Conservation (phyloP, 2,797 vertebrate species). For the Intellagama lesueurii region DNA sequence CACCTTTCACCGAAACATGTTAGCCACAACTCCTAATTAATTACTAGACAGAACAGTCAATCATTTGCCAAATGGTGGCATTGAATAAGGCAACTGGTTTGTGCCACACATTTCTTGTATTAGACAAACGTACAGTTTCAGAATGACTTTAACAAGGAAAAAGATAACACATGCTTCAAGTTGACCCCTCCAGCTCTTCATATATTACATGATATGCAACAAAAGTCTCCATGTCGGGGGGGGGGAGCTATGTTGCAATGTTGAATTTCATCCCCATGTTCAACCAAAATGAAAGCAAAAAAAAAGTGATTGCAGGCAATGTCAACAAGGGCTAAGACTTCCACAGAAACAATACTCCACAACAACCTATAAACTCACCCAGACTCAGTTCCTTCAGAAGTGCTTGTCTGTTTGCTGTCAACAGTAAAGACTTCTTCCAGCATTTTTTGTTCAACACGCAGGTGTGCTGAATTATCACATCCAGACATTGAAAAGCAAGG, state of each 20-base stretch:
- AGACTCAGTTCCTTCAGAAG: background rate
- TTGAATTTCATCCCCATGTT: background rate
- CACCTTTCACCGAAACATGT: background rate
- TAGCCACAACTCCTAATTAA: background rate
- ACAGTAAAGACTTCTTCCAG: background rate
- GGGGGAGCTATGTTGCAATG: background rate
- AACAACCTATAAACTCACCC: background rate
- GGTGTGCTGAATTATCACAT: background rate
- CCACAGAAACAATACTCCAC: background rate
- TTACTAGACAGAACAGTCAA: background rate
- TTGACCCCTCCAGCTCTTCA: background rate
- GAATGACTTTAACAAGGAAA: background rate
- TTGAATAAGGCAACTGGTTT: background rate
- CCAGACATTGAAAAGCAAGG: background rate
- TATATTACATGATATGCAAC: background rate
- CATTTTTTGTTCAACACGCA: background rate
- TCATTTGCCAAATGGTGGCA: background rate
- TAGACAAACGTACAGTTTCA: background rate
- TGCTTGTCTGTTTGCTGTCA: background rate
- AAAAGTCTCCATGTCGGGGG: background rate
- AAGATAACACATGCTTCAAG: background rate
- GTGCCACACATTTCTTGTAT: background rate
- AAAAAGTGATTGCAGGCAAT: background rate
- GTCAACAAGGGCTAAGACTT: background rate
- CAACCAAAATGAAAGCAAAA: background rate